Percentiles rank a stretch among this genome's conserved stretches.
phyloP scores from a whole-genome alignment of 2,113 vertebrate genomes.

The Aptenodytes forsteri region DNA sequence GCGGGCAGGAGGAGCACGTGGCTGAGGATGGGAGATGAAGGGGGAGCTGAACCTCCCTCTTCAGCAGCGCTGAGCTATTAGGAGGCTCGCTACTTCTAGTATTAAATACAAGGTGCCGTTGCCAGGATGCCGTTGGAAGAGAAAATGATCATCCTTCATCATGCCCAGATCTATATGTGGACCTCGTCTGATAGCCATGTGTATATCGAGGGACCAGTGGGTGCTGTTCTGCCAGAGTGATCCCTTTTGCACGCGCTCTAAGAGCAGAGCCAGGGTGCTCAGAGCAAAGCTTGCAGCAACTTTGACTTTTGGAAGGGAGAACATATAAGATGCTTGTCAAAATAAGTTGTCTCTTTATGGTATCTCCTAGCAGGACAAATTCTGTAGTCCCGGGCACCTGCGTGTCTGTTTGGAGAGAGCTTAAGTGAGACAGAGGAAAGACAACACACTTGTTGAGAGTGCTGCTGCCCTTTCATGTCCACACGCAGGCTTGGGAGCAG shows the following conservation, averaged over 20 bases:
- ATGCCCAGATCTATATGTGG: too few relatives aligned
- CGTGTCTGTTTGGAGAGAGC: background rate
- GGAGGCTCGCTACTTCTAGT: background rate
- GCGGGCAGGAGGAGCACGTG: background rate
- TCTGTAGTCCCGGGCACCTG: background rate
- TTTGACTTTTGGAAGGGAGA: background rate
- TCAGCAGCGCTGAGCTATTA: background rate
- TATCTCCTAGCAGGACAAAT: background rate
- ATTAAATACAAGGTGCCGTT: too few relatives aligned
- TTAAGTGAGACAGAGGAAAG: background rate
- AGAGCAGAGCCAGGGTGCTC: background rate
- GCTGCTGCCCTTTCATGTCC: background rate
- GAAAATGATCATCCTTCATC: background rate
- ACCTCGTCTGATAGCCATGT: background rate
- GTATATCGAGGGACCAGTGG: background rate
- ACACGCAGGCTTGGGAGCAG: background rate
- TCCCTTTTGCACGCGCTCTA: background rate
- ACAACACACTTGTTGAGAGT: background rate
- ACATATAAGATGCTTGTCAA: background rate
- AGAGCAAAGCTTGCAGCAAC: background rate
- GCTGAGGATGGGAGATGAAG: background rate
- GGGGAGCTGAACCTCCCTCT: background rate
- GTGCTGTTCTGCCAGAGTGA: background rate
- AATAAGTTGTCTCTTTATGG: background rate
- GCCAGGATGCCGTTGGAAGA: background rate